A percentile compares a stretch with the other conserved stretches of the same genome.
These are phyloP conservation scores for Siniperca undulata DNA, from an alignment of 2,797 vertebrate species.

Conservation along the genomic window DNA sequence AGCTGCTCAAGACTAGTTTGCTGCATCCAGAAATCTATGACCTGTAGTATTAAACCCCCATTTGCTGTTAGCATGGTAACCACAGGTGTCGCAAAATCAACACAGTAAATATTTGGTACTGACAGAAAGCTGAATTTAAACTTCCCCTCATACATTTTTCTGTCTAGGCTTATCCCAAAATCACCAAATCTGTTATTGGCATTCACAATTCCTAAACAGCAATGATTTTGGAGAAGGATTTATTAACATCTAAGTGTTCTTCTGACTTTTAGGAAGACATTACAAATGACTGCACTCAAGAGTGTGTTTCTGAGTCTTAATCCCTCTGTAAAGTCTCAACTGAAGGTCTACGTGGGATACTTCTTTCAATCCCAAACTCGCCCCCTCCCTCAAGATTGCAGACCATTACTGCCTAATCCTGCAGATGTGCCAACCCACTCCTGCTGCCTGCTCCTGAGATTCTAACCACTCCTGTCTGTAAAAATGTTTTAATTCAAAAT, in stretches of 20 bases:
- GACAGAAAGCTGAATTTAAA: neutral
- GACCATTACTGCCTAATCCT: slow-evolving; percentile 48
- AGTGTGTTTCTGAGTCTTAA: slow-evolving; percentile 15
- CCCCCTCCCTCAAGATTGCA: slow-evolving; percentile 38
- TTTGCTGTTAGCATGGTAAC: too few relatives aligned
- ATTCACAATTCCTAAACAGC: neutral
- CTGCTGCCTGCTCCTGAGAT: slow-evolving; percentile 24
- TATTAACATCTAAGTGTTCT: slow-evolving; percentile 1
- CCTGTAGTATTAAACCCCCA: neutral
- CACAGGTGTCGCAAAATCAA: too few relatives aligned
- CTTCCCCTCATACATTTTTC: neutral
- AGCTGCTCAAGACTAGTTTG: neutral
- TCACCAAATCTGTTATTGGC: neutral
- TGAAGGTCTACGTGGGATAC: slow-evolving; percentile 29
- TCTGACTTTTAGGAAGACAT: slow-evolving; percentile 19
- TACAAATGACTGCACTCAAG: slow-evolving; percentile 15
- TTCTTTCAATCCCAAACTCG: slow-evolving; percentile 35
- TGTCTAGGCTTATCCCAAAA: neutral
- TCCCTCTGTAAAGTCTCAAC: slow-evolving; percentile 33
- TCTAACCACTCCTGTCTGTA: slow-evolving; percentile 23
- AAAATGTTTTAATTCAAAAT: slow-evolving; percentile 15
- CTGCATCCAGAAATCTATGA: neutral
- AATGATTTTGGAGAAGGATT: slow-evolving; percentile 1
- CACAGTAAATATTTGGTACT: neutral
- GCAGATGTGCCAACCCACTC: slow-evolving; percentile 53